A percentile compares a stretch with the other conserved stretches of the same genome.
phyloP scores from a whole-genome alignment of 1,140 invertebrate genomes.

The Drosophila parabipectinata region DNA sequence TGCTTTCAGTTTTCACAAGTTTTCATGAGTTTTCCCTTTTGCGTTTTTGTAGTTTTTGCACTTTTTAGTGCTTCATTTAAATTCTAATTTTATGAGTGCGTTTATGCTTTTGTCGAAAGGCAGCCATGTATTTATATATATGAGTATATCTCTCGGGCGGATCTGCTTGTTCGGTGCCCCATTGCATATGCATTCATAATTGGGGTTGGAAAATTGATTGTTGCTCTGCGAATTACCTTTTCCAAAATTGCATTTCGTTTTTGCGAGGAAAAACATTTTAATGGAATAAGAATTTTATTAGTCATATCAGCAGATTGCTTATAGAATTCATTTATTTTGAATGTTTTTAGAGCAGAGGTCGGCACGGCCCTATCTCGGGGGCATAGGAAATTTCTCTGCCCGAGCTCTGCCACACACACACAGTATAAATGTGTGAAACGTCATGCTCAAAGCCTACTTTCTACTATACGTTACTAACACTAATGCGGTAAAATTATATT shows the following conservation, averaged over 20 bases:
- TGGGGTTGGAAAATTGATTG: constrained; percentile 42
- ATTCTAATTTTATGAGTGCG: constrained; percentile 77
- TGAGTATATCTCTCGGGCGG: constrained; percentile 50
- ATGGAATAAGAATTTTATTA: constrained; percentile 11
- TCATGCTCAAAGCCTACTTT: no score
- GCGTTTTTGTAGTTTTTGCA: constrained; percentile 33
- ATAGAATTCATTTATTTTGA: neutral
- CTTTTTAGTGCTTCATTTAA: constrained; percentile 74
- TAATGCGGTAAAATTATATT: no score
- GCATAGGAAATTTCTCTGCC: no score
- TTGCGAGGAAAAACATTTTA: constrained; percentile 8
- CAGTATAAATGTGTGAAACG: no score
- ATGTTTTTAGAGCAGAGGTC: no score
- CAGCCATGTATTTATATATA: constrained; percentile 59
- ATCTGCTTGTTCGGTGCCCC: constrained; percentile 30
- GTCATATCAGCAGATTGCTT: neutral
- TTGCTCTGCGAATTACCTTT: constrained; percentile 17
- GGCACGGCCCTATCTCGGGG: no score
- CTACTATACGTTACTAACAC: no score
- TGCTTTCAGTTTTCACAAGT: neutral
- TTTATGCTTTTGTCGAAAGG: constrained; percentile 76
- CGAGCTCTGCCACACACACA: no score
- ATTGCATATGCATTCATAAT: constrained; percentile 58
- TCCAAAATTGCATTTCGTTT: constrained; percentile 4
- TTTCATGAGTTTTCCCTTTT: constrained; percentile 17